Evolutionary conservation across 2,797 vertebrate species (phyloP).

Genomic region (Aselliscus stoliczkanus): DNA sequence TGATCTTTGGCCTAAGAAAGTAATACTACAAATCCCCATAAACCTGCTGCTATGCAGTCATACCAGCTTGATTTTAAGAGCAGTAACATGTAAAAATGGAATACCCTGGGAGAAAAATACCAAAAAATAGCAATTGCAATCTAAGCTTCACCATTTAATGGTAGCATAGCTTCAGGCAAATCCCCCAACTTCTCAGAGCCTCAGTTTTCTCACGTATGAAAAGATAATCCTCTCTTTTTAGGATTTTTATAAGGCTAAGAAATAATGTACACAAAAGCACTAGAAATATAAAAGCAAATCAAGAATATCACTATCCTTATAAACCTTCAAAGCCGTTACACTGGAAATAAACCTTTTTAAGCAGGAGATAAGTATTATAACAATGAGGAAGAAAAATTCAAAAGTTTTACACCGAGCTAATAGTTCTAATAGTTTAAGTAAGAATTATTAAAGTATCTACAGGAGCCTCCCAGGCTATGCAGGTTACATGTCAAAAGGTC

Average conservation of each 20-base stretch:
- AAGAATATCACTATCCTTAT: not conserved
- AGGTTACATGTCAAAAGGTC: not conserved
- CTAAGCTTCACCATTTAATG: not conserved
- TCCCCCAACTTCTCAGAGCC: not conserved
- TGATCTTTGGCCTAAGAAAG: not conserved
- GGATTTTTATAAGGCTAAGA: not conserved
- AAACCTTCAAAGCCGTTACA: not conserved
- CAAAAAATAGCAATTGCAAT: not conserved
- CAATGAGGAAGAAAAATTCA: not conserved
- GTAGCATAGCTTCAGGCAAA: not conserved
- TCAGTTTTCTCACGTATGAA: not conserved
- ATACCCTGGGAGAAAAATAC: not conserved
- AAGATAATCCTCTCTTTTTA: not conserved
- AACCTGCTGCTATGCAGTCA: not conserved
- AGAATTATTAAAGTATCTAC: not conserved
- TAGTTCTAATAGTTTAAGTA: not conserved
- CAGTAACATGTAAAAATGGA: not conserved
- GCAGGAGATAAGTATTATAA: not conserved
- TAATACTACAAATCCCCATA: not conserved
- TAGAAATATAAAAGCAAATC: not conserved
- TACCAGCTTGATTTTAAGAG: not conserved
- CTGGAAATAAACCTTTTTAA: not conserved
- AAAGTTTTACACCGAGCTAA: not conserved
- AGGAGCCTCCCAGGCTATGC: not conserved
- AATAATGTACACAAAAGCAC: not conserved